Evolutionary conservation across 2,113 vertebrate species (phyloP), one percentile per base, ranked within the genome.

Genomic region (Plecturocebus donacophilus): DNA sequence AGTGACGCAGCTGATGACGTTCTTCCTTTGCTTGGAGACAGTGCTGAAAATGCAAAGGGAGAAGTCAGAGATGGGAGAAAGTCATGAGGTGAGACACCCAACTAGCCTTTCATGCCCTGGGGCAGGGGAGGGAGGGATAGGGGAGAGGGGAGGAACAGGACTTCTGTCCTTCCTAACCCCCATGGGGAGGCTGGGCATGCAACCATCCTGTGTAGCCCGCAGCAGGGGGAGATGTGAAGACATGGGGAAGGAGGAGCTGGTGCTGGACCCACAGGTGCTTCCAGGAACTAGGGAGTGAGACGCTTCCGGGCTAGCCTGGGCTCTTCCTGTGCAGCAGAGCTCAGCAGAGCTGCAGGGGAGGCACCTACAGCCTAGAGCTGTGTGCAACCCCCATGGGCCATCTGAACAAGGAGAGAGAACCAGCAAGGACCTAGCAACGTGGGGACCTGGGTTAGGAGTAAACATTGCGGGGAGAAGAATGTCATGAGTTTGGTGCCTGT

Each of bases 1-100:
- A 0, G 99, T 99, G 98, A 99, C 99, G 4, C 99, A 99, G 98
- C 99, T 99, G 98, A 99, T 99, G 98, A 99, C 99, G 3, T 99
- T 99, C 98, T 99, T 99, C 95, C 99, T 99, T 97, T 99, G 99
- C 98, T 99, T 99, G 96, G 99, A 99, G 96, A 99, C 98, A 23
- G 99, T 99, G 98, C 99, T 99, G 98, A 1, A 97, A 98, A 98
- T 4, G 81, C 40, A 97, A 87, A 86, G 97, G 75, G 97, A 68
- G 61, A 94, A 12, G 61, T 30, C 27, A 92, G n/a, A 38, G 20
- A 19, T 0, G 2, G n/a, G 81, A 89, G 95, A 9, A 8, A 45
- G 87, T 52, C n/a, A 25, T 14, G 56, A 52, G n/a, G 42, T 1
- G 21, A 90, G 82, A 40, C 14, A 7, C 6, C 8, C 10, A n/a